Evolutionary conservation across 2,113 vertebrate genomes (phyloP).

Genomic region (Macaca mulatta): DNA sequence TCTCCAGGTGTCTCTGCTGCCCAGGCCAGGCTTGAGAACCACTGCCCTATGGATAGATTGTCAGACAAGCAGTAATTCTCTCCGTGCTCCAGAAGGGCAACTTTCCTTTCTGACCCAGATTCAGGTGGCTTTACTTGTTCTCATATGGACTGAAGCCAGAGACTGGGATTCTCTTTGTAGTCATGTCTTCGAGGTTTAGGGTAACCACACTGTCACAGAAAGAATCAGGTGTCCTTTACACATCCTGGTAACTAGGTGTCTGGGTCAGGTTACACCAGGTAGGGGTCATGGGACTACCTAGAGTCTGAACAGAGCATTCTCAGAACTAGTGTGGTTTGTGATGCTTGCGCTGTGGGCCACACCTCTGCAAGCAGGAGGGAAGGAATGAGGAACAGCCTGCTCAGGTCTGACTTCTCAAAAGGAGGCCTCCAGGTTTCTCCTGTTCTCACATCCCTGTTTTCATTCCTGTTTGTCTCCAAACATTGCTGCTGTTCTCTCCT

Average conservation of each 20-base stretch:
- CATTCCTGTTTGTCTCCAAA: background rate
- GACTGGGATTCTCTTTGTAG: slow-evolving; percentile 53
- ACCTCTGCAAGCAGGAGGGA: background rate
- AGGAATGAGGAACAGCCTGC: background rate
- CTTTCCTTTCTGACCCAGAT: slow-evolving; percentile 58
- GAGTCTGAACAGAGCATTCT: background rate
- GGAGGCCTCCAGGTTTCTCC: background rate
- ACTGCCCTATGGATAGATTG: background rate
- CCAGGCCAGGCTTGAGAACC: background rate
- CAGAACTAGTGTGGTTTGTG: background rate
- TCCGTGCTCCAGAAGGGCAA: background rate
- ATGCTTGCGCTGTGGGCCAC: background rate
- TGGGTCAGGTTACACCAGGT: background rate
- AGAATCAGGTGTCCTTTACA: slow-evolving; percentile 59
- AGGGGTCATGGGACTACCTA: background rate
- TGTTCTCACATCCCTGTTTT: background rate
- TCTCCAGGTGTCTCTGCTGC: background rate
- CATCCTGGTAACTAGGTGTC: background rate
- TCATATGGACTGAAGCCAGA: slow-evolving; percentile 30
- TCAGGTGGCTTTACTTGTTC: background rate
- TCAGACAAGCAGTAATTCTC: background rate
- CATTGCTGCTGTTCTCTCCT: background rate
- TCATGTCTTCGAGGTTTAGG: slow-evolving; percentile 20
- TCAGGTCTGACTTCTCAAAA: background rate
- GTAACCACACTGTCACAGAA: slow-evolving; percentile 33